Base-by-base conservation (phyloP, 1,140 invertebrate genomes). In the Colletes gigas region DNA sequence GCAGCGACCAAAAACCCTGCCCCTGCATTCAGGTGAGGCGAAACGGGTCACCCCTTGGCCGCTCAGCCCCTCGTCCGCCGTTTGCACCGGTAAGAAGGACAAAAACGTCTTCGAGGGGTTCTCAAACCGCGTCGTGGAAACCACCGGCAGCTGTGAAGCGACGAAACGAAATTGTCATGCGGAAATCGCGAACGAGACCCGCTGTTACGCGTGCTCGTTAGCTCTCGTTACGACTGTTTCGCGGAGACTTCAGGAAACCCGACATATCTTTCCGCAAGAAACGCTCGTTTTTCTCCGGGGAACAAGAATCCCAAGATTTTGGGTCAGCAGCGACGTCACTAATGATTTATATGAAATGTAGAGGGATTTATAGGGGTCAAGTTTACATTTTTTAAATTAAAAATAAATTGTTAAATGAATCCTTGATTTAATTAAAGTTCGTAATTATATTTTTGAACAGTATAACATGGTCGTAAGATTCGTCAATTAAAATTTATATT, bases 51-150 rank as follows among this genome's bases (percentile, higher is more conserved):
- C 83, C 83, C 87, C 83, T 73, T 76, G 69, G 65, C 78, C 76
- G 75, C 87, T 71, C 54, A 54, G 30, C 7, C 81, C 79, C 71
- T 57, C 77, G 66, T 17, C 63, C 41, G n/a, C 41, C 52, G 50
- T 54, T 54, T 41, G 47, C 79, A 71, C 82, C 78, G 83, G 85
- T 82, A 88, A 85, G 83, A 88, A 84, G 79, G 86, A 91, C 88
- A 88, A 83, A 89, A 91, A 90, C 88, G 90, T 92, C 92, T 91
- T 92, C 88, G 89, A 89, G 90, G 91, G 91, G 90, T 91, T 90
- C 88, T 89, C 89, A 88, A 88, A 86, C 81, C 57, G 68, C 54
- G 63, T 55, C 30, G 55, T 47, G 63, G 21, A 30, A 41, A 60
- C 39, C 75, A 21, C 73, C 62, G 0, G 59, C 84, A 78, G 77